Evolutionary conservation across 2,888 invertebrate genomes (phyloP), one percentile per base, ranked within the genome.

Genomic region (Vesta saturnalis): DNA sequence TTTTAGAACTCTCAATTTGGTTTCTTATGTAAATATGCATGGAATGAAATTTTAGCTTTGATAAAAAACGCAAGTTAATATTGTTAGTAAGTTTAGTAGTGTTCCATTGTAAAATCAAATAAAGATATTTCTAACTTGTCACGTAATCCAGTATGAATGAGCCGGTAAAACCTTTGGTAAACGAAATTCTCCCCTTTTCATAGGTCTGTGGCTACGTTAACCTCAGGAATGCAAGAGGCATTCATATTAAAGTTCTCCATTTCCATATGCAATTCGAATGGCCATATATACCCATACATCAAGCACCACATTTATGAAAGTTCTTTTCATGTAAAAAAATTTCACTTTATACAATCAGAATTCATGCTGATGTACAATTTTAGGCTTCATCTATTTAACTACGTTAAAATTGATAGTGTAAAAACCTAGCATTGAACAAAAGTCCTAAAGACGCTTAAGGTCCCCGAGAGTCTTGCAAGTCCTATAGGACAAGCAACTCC

Each of bases 201-300:
- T 30, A 68, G 16, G 57, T 68, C 68, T 68, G 49, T 68, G 63
- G 68, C 59, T 64, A 60, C 69, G 72, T 72, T 64, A 76, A 75
- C 80, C 79, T 74, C 73, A 75, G 79, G 80, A 79, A 81, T 81
- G 76, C 74, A 75, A 62, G 71, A 65, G 69, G 76, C 74, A 76
- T 76, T 77, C 74, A 77, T 76, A 77, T 77, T 77, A 77, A 77
- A 76, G 72, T 76, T 74, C 75, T 73, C 70, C 63, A 68, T 68
- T 68, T 68, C 68, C 68, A 68, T 68, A 68, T 68, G 68, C 68
- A 68, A 68, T 68, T 68, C 55, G 68, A 60, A 63, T 68, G 64
- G 68, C 68, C 63, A 68, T 68, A n/a, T n/a, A n/a, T n/a, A 64
- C 68, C 52, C 63, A 68, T 68, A 64, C 58, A 67, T 3, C 59